Conservation (phyloP, 2,797 vertebrate species). For the Tachyglossus aculeatus region DNA sequence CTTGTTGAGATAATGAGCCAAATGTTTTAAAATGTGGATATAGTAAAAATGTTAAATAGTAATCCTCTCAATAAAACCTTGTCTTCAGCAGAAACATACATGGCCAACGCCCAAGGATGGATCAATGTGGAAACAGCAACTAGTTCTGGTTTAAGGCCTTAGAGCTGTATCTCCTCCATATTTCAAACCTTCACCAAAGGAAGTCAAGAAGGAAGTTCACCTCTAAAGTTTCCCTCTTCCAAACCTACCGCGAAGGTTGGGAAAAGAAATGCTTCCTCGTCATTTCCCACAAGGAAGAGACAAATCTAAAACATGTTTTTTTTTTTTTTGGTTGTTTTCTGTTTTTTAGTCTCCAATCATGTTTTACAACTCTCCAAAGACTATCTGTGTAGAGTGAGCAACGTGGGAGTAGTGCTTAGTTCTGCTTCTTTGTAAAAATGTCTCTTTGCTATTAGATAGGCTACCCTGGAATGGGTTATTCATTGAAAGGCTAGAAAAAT, state of each 20-base stretch:
- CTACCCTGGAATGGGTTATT: too few relatives aligned
- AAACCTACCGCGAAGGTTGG: background rate
- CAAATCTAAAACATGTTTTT: too few relatives aligned
- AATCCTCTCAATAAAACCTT: conserved; percentile 23
- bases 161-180: background rate
- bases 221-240: background rate
- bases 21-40: conserved; percentile 52
- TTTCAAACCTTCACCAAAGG: background rate
- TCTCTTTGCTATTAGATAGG: too few relatives aligned
- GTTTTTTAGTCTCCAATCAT: too few relatives aligned
- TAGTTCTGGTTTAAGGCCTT: background rate
- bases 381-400: too few relatives aligned
- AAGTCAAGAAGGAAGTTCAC: background rate
- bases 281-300: too few relatives aligned
- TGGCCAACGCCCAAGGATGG: background rate
- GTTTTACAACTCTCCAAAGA: too few relatives aligned
- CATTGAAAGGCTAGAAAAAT: too few relatives aligned
- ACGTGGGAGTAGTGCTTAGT: too few relatives aligned
- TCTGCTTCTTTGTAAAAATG: too few relatives aligned
- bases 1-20: conserved; percentile 42
- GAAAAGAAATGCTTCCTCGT: too few relatives aligned
- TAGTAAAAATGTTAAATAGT: conserved; percentile 60
- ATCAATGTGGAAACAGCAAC: background rate
- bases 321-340: too few relatives aligned
- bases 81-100: conserved; percentile 11